phyloP scores from a whole-genome alignment of 2,797 vertebrate genomes.

The Nannoperca obscura region DNA sequence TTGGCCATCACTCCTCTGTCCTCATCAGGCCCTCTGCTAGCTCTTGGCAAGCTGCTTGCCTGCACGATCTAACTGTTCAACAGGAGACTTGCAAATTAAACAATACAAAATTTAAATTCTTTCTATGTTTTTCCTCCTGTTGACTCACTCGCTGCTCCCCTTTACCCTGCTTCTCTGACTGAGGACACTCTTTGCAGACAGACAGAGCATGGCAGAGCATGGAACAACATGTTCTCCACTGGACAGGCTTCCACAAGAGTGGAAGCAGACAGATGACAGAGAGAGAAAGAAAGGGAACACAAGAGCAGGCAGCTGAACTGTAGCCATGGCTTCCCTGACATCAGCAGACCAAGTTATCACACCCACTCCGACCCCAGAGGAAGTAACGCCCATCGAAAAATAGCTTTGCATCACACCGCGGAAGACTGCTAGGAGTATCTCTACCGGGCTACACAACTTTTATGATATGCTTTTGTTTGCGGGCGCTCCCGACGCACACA shows the following conservation, averaged over 20 bases:
- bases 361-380: slow-evolving; percentile 18
- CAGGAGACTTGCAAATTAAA: slow-evolving; percentile 1
- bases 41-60: slow-evolving; percentile 29
- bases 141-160: background rate
- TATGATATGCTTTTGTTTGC: background rate
- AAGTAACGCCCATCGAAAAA: slow-evolving; percentile 43
- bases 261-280: slow-evolving; percentile 47
- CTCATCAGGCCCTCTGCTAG: slow-evolving; percentile 29
- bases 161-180: background rate
- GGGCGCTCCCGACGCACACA: background rate
- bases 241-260: slow-evolving; percentile 57
- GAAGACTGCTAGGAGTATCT: slow-evolving; percentile 16
- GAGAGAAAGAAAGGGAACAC: slow-evolving; percentile 52
- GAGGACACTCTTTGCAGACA: slow-evolving; percentile 38
- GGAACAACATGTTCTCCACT: slow-evolving; percentile 68
- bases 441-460: slow-evolving; percentile 19
- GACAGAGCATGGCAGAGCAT: slow-evolving; percentile 65
- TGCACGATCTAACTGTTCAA: slow-evolving; percentile 33
- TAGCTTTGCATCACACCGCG: slow-evolving; percentile 28
- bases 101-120: slow-evolving; percentile 10
- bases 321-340: slow-evolving; percentile 64
- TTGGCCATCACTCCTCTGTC: slow-evolving; percentile 41
- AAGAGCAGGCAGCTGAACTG: slow-evolving; percentile 73
- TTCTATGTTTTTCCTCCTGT: background rate
- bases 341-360: slow-evolving; percentile 55